These are phyloP conservation scores for Furcifer pardalis DNA, from an alignment of 2,797 vertebrate genomes.

Conservation along the genomic window DNA sequence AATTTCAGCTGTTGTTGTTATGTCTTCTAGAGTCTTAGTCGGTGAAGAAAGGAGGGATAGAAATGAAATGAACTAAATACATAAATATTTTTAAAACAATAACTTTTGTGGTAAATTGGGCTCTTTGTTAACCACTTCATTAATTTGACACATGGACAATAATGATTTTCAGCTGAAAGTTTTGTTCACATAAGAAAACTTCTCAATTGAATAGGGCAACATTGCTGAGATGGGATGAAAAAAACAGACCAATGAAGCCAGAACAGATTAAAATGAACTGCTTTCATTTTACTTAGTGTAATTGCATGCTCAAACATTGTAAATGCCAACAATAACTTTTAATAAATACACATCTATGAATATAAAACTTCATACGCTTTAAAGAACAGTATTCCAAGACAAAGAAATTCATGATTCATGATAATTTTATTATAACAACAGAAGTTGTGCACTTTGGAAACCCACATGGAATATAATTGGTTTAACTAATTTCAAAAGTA, in stretches of 20 bases:
- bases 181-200: background rate
- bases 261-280: background rate
- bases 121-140: too few relatives aligned
- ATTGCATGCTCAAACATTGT: constrained; percentile 10
- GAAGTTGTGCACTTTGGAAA: constrained; percentile 55
- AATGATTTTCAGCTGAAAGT: background rate
- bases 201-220: background rate
- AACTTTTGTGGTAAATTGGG: too few relatives aligned
- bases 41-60: too few relatives aligned
- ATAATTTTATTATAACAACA: constrained; percentile 34
- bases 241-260: background rate
- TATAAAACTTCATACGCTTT: constrained; percentile 10
- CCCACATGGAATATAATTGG: constrained; percentile 47
- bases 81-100: too few relatives aligned
- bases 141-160: background rate
- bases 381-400: constrained; percentile 46
- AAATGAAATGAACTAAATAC: too few relatives aligned
- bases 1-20: too few relatives aligned
- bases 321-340: constrained; percentile 22
- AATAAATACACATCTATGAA: background rate
- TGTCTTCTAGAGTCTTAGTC: too few relatives aligned
- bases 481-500: constrained; percentile 49
- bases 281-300: constrained; percentile 1
- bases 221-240: background rate
- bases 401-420: constrained; percentile 37